phyloP scores from a whole-genome alignment of 1,140 invertebrate genomes.

The Drosophila sproati region DNA sequence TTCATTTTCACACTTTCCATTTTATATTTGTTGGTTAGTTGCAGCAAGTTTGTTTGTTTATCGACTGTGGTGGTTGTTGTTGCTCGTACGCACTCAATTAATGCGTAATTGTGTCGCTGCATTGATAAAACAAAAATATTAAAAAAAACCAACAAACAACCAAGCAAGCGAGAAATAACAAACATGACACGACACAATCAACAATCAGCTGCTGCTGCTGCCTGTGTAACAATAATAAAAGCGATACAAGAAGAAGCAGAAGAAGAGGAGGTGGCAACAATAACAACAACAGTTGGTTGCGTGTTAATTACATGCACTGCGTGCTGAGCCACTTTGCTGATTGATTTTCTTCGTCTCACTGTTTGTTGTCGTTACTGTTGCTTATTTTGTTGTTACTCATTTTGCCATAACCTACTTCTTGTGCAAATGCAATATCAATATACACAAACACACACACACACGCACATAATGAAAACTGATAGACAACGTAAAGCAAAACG shows the following conservation, averaged over 20 bases:
- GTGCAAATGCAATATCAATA: constrained; percentile 66
- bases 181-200: constrained; percentile 57
- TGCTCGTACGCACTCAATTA: constrained; percentile 64
- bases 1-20: constrained; percentile 62
- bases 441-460: constrained; percentile 29
- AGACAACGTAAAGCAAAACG: constrained; percentile 51
- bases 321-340: constrained; percentile 53
- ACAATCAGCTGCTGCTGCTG: constrained; percentile 10
- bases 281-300: constrained; percentile 72
- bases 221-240: constrained; percentile 21
- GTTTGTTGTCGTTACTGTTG: constrained; percentile 9
- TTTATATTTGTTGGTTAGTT: constrained; percentile 33
- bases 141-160: constrained; percentile 32
- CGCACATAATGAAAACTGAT: constrained; percentile 49
- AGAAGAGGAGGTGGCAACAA: background rate
- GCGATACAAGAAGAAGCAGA: constrained; percentile 15
- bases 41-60: constrained; percentile 47
- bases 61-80: constrained; percentile 48
- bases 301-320: constrained; percentile 58
- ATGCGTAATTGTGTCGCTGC: constrained; percentile 66
- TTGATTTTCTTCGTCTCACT: constrained; percentile 43
- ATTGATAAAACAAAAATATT: constrained; percentile 27
- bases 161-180: background rate
- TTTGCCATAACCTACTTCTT: constrained; percentile 78
- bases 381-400: constrained; percentile 35